Evolutionary conservation across 2,888 invertebrate genomes (phyloP), one percentile per base, ranked within the genome.

Genomic region (Ophion obscuratus): DNA sequence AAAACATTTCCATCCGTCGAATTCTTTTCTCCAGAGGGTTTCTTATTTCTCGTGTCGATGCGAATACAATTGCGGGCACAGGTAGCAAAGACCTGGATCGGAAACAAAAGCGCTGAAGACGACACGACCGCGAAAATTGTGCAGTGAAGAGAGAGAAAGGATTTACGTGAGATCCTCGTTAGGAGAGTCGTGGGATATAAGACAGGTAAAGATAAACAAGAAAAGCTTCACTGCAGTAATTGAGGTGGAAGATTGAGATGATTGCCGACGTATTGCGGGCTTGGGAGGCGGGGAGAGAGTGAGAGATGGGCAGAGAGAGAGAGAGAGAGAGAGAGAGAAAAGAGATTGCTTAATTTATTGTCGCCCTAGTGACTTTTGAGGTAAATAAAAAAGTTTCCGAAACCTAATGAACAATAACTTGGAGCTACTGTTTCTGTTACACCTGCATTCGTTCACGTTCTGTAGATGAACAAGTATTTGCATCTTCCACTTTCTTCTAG

Each of bases 101-200:
- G 61, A 20, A 71, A 70, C n/a, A 47, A 57, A 70, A 59, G 31
- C n/a, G 31, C 3, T n/a, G 36, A 67, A 47, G 75, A 67, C 57
- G 53, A 24, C 20, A 36, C 27, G 73, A 70, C 4, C 31, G 66
- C 27, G 66, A 14, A 64, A 27, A 31, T 27, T 81, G 79, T 75
- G 73, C 31, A 64, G 67, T 27, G 70, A 81, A 47, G 61, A 10
- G 4, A 9, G 61, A 17, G 67, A 75, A 75, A 64, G 17, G 62
- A 75, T 62, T 47, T 44, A 75, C 44, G 70, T 70, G 70, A 77
- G 20, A 47, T 24, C 24, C 61, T 20, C 14, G 20, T 40, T 14
- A 40, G 47, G n/a, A 44, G 75, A 44, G 73, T 73, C 73, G 61
- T 40, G 62, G 27, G 75, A 75, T 44, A 75, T 31, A 75, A 62